phyloP scores from a whole-genome alignment of 2,888 invertebrate species.

The Invenusta paracnida region DNA sequence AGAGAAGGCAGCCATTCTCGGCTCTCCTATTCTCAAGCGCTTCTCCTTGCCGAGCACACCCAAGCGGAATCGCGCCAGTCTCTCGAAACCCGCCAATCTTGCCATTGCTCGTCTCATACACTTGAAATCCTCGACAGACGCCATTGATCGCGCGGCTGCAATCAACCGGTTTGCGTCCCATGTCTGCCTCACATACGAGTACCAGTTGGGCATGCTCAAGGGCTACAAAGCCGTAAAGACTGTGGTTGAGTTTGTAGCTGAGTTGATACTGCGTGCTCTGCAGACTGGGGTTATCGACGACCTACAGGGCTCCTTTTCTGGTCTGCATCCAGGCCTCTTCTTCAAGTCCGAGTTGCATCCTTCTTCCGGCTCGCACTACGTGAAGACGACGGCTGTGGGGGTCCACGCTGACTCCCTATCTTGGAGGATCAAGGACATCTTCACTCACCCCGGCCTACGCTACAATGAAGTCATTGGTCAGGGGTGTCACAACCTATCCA shows the following conservation, averaged over 20 bases:
- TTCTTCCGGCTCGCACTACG: constrained; percentile 24
- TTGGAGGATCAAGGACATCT: constrained; percentile 40
- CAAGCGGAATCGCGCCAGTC: background rate
- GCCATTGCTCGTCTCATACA: constrained; percentile 23
- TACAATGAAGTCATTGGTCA: constrained; percentile 43
- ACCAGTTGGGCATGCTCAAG: constrained; percentile 42
- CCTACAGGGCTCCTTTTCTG: constrained; percentile 10
- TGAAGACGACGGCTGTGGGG: constrained; percentile 35
- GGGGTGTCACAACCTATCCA: constrained; percentile 40
- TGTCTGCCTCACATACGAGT: constrained; percentile 40
- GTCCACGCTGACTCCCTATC: constrained; percentile 37
- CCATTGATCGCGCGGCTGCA: constrained; percentile 17
- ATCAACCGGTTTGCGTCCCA: constrained; percentile 41
- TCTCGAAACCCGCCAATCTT: background rate
- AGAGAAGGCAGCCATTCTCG: constrained; percentile 1
- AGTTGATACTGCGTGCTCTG: constrained; percentile 35
- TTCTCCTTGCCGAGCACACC: constrained; percentile 30
- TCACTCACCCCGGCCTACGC: constrained; percentile 34
- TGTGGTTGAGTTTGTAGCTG: constrained; percentile 42
- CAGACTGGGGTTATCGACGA: constrained; percentile 33
- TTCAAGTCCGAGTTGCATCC: constrained; percentile 32
- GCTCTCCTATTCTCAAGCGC: constrained; percentile 35
- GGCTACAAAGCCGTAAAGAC: constrained; percentile 36
- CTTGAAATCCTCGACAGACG: constrained; percentile 31
- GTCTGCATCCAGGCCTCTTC: constrained; percentile 36